Evolutionary conservation across 2,113 vertebrate genomes (phyloP).

Genomic region (Nothobranchius kuhntae): DNA sequence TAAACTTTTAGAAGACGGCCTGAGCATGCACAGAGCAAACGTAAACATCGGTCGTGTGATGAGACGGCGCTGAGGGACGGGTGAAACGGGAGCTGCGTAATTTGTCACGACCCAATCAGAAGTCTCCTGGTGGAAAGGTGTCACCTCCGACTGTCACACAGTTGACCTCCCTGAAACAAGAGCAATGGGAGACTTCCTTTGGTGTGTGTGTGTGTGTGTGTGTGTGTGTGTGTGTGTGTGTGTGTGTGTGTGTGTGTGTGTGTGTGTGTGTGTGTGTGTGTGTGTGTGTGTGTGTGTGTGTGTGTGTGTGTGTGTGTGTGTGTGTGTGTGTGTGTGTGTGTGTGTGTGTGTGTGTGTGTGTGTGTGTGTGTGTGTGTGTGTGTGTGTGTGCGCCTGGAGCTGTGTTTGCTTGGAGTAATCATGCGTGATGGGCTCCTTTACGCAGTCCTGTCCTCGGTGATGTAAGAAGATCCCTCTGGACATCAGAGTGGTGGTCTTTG

Average conservation of each 20-base stretch:
- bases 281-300: no score
- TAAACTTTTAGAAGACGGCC: no score
- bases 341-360: no score
- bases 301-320: no score
- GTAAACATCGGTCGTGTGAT: slow-evolving; percentile 3
- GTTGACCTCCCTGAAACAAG: slow-evolving; percentile 76
- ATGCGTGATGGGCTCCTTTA: slow-evolving; percentile 64
- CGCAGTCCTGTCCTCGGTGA: slow-evolving; percentile 41
- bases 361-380: no score
- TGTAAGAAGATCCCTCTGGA: slow-evolving; percentile 70
- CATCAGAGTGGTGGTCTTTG: slow-evolving; percentile 66
- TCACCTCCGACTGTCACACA: slow-evolving; percentile 70
- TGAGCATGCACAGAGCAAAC: not conserved
- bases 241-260: slow-evolving; percentile 47
- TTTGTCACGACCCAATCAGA: slow-evolving; percentile 59
- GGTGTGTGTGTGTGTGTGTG: slow-evolving; percentile 19
- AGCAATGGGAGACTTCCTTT: slow-evolving; percentile 61
- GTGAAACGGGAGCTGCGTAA: slow-evolving; percentile 62
- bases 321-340: no score
- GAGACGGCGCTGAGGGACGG: slow-evolving; percentile 38
- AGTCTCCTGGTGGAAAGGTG: slow-evolving; percentile 58
- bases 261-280: slow-evolving; percentile 7
- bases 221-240: slow-evolving; percentile 22
- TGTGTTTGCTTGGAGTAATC: slow-evolving; percentile 68
- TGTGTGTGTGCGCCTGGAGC: slow-evolving; percentile 1